These are phyloP conservation scores for Coluber constrictor DNA, from an alignment of 2,797 vertebrate species.

Conservation along the genomic window DNA sequence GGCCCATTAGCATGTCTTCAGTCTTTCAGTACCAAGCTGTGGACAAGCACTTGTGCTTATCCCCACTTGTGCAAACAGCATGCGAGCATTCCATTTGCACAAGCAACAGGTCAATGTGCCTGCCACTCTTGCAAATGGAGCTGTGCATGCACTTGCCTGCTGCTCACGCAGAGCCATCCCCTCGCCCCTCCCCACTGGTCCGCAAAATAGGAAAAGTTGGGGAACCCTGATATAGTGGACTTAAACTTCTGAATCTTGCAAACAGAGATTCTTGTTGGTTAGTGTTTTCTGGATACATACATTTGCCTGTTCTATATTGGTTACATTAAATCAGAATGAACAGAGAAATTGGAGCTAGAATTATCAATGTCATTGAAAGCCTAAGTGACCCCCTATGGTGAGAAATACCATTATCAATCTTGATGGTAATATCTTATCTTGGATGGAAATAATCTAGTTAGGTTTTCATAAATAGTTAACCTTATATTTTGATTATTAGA, in stretches of 20 bases:
- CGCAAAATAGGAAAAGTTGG: not conserved
- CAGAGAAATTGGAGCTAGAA: not conserved
- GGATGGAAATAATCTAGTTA: not conserved
- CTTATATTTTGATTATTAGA: not conserved
- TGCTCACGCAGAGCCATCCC: not conserved
- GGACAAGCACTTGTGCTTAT: not conserved
- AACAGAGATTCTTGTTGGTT: not conserved
- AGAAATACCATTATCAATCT: not conserved
- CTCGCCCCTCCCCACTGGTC: not conserved
- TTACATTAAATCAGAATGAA: not conserved
- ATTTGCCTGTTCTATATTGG: not conserved
- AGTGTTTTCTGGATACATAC: not conserved
- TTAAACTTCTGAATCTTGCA: not conserved
- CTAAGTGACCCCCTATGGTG: not conserved
- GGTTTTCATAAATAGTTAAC: not conserved
- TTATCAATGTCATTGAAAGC: not conserved
- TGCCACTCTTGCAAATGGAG: not conserved
- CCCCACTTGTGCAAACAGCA: not conserved
- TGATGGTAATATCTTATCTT: not conserved
- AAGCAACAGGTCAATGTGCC: not conserved
- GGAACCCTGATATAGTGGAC: not conserved
- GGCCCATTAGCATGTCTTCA: not conserved
- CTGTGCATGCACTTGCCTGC: not conserved
- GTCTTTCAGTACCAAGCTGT: not conserved
- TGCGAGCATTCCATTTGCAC: rapidly evolving